Evolutionary conservation across 2,797 vertebrate genomes (phyloP).

Genomic region (Poecile montanus): DNA sequence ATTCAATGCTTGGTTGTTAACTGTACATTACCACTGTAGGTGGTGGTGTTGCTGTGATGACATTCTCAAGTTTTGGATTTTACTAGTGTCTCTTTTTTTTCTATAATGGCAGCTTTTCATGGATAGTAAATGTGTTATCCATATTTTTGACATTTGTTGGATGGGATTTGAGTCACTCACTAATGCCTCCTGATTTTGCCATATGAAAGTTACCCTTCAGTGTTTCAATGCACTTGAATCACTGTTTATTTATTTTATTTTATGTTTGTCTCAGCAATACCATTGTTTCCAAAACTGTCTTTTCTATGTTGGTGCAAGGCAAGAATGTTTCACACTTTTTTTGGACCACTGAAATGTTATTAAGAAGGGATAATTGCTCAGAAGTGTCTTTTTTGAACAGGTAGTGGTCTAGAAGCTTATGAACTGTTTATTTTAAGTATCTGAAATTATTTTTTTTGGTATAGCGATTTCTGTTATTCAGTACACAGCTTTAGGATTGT

Average conservation of each 20-base stretch:
- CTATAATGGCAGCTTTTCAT: background rate
- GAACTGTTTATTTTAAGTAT: background rate
- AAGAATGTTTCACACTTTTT: background rate
- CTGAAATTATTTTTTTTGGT: background rate
- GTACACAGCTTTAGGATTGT: background rate
- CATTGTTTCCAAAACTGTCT: background rate
- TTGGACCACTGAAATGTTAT: background rate
- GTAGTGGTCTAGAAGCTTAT: background rate
- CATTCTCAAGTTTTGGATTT: background rate
- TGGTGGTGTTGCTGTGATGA: background rate
- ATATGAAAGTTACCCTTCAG: background rate
- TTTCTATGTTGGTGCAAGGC: background rate
- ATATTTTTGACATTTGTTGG: background rate
- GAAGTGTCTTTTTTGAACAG: background rate
- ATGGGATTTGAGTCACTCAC: background rate
- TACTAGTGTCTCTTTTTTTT: background rate
- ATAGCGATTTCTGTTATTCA: fast-evolving
- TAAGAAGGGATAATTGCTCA: background rate
- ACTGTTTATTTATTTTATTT: background rate
- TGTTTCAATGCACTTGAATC: background rate
- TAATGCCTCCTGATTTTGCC: background rate
- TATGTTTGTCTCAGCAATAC: background rate
- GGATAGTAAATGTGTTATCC: background rate
- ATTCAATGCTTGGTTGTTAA: background rate
- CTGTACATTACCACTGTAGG: background rate